Conservation (phyloP, 1,140 invertebrate genomes). For the Latrodectus geometricus region DNA sequence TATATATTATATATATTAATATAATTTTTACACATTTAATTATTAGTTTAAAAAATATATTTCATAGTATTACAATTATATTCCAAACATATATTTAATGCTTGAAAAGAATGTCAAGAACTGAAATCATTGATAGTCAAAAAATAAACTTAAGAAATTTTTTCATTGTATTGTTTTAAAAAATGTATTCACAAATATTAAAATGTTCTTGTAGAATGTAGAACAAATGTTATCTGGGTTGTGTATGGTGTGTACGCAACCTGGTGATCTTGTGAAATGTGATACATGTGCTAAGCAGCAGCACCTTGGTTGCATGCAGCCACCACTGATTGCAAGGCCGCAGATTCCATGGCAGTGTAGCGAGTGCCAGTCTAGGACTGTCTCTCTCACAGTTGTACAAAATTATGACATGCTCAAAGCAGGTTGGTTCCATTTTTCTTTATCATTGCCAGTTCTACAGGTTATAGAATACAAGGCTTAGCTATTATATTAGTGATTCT, state of each 20-base stretch:
- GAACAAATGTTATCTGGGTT: slow-evolving; percentile 56
- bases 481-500: no score
- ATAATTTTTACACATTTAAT: no score
- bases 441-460: neutral
- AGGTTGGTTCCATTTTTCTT: slow-evolving; percentile 15
- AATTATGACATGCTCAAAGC: slow-evolving; percentile 57
- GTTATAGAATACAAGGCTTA: no score
- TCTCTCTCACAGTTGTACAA: slow-evolving; percentile 52
- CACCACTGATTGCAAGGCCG: slow-evolving; percentile 32
- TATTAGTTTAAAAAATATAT: no score
- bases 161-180: no score
- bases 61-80: no score
- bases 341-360: slow-evolving; percentile 42
- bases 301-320: slow-evolving; percentile 54
- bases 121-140: no score
- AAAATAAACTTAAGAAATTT: no score
- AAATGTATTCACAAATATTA: no score
- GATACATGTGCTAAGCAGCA: slow-evolving; percentile 52
- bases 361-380: slow-evolving; percentile 46
- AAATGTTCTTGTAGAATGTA: slow-evolving; percentile 44
- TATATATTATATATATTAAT: no score
- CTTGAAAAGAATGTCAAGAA: no score
- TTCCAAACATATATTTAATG: no score
- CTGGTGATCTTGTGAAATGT: slow-evolving; percentile 60
- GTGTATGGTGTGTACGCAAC: slow-evolving; percentile 55